A percentile compares a stretch with the other conserved stretches of the same genome.
Conservation (phyloP, 2,113 vertebrate species). For the Lycaon pictus region DNA sequence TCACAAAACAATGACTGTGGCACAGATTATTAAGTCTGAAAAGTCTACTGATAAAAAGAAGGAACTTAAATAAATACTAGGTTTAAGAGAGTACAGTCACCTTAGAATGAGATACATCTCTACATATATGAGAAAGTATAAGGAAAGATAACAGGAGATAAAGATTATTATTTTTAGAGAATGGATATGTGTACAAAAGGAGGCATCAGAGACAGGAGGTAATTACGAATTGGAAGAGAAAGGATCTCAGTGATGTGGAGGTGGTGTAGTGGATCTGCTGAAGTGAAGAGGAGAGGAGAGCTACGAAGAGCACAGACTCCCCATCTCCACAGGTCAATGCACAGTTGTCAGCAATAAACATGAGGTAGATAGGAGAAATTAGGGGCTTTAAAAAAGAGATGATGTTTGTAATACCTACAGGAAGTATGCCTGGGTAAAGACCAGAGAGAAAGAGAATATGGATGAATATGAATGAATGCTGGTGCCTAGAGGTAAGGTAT, state of each 20-base stretch:
- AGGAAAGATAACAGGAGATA: background rate
- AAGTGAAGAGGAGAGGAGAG: background rate
- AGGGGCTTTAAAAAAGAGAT: background rate
- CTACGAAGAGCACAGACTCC: background rate
- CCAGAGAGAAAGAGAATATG: background rate
- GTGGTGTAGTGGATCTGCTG: background rate
- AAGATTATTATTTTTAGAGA: background rate
- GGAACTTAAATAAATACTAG: background rate
- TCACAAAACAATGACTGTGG: background rate
- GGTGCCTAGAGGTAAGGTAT: background rate
- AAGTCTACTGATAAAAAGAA: background rate
- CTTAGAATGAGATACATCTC: background rate
- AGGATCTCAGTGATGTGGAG: background rate
- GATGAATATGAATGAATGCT: background rate
- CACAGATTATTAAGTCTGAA: background rate
- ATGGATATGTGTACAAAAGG: background rate
- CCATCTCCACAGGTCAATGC: background rate
- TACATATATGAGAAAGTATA: background rate
- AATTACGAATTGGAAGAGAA: background rate
- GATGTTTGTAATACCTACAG: background rate
- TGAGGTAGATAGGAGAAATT: background rate
- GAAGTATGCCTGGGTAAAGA: background rate
- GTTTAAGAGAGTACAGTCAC: background rate
- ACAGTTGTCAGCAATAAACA: background rate
- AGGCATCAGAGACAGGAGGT: background rate